Conservation (phyloP, 2,888 invertebrate genomes). For the Limulus polyphemus region DNA sequence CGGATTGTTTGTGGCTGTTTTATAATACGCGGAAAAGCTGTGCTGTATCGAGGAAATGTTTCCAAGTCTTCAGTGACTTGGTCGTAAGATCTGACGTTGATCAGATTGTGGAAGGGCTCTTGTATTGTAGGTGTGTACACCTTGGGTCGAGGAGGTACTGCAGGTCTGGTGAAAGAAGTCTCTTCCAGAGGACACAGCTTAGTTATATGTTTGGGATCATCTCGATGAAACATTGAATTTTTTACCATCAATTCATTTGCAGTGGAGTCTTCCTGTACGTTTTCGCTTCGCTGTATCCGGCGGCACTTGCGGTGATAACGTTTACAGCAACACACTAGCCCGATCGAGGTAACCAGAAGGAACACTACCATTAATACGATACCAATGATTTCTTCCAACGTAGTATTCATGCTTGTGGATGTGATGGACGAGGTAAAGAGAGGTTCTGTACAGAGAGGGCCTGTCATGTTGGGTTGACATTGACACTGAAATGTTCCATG, state of each 20-base stretch:
- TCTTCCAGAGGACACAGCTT: conserved; percentile 69
- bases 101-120: conserved; percentile 40
- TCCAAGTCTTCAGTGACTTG: conserved; percentile 88
- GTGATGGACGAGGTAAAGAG: conserved; percentile 37
- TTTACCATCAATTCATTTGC: conserved; percentile 32
- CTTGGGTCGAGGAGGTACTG: conserved; percentile 58
- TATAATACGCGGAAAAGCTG: conserved; percentile 27
- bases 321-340: conserved; percentile 40
- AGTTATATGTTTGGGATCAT: conserved; percentile 51
- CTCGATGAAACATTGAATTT: conserved; percentile 29
- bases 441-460: conserved; percentile 31
- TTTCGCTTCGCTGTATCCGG: conserved; percentile 11
- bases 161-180: conserved; percentile 35
- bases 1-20: too few species aligned
- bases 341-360: conserved; percentile 44
- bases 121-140: conserved; percentile 63
- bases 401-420: conserved; percentile 47
- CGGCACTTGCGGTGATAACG: conserved; percentile 11
- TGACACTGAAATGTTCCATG: conserved; percentile 41
- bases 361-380: conserved; percentile 40
- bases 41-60: conserved; percentile 36
- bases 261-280: conserved; percentile 17
- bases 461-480: conserved; percentile 37
- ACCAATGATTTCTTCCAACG: conserved; percentile 47
- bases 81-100: conserved; percentile 80